Conservation (phyloP, 2,113 vertebrate genomes). For the Xenopus laevis region DNA sequence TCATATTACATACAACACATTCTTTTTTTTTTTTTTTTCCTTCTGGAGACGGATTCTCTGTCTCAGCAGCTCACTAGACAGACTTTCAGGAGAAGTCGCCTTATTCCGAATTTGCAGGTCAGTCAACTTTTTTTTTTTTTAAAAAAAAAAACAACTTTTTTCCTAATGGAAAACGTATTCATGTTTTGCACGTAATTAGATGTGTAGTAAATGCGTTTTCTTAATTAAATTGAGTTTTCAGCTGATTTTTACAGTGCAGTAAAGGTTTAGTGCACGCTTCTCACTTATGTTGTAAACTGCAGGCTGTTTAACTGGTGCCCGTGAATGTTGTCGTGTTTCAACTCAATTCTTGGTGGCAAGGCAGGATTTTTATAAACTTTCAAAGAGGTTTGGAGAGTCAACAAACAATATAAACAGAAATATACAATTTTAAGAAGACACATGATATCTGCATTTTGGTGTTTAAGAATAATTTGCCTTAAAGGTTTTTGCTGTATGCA, state of each 20-base stretch:
- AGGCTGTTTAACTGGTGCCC: neutral
- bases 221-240: neutral
- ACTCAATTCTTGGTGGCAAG: too few species aligned
- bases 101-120: conserved; percentile 7
- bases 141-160: too few species aligned
- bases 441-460: too few species aligned
- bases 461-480: too few species aligned
- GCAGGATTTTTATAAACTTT: too few species aligned
- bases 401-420: too few species aligned
- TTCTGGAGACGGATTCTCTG: conserved; percentile 3
- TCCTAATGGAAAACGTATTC: neutral
- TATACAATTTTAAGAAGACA: too few species aligned
- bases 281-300: neutral
- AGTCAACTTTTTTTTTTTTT: neutral
- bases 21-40: conserved; percentile 2
- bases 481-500: too few species aligned
- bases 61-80: conserved; percentile 3
- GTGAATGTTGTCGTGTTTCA: too few species aligned
- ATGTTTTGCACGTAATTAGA: neutral
- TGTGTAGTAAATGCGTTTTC: neutral
- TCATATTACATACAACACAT: conserved; percentile 40
- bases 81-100: neutral
- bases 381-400: too few species aligned
- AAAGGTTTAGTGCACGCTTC: neutral
- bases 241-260: neutral